Percentiles rank a stretch among this genome's conserved stretches.
Evolutionary conservation across 2,113 vertebrate species (phyloP).

Genomic region (Mionectes macconnelli): DNA sequence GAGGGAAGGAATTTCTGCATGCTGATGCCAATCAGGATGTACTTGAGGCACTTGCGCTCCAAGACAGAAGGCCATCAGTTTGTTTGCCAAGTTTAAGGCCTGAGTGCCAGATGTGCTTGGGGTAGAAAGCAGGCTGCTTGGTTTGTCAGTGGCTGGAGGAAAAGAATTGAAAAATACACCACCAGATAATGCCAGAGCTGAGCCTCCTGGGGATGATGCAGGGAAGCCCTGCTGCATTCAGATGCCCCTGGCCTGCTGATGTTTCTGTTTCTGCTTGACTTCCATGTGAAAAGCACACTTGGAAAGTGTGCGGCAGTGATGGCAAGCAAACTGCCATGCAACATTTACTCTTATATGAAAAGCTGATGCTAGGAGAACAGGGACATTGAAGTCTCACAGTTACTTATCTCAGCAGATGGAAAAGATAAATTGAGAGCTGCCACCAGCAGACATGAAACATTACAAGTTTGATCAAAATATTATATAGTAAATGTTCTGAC

Average conservation of each 20-base stretch:
- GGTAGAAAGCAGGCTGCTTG: constrained; percentile 13
- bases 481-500: not conserved
- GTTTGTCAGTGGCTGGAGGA: not conserved
- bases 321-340: not conserved
- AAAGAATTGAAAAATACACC: not conserved
- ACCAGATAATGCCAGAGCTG: not conserved
- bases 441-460: not conserved
- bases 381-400: not conserved
- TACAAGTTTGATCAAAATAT: not conserved
- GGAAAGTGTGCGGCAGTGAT: not conserved
- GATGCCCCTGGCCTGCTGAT: not conserved
- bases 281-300: not conserved
- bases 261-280: not conserved
- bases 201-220: not conserved
- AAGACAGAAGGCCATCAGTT: constrained; percentile 32
- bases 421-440: constrained; percentile 15
- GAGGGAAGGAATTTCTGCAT: constrained; percentile 49
- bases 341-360: not conserved
- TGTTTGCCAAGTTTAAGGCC: not conserved
- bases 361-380: not conserved
- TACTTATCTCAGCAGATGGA: not conserved
- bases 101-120: constrained; percentile 47
- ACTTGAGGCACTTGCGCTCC: constrained; percentile 3
- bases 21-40: constrained; percentile 50
- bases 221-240: constrained; percentile 11